Percentiles rank a stretch among this genome's conserved stretches.
phyloP scores from a whole-genome alignment of 2,797 vertebrate species.

The Dendrocincla fuliginosa region DNA sequence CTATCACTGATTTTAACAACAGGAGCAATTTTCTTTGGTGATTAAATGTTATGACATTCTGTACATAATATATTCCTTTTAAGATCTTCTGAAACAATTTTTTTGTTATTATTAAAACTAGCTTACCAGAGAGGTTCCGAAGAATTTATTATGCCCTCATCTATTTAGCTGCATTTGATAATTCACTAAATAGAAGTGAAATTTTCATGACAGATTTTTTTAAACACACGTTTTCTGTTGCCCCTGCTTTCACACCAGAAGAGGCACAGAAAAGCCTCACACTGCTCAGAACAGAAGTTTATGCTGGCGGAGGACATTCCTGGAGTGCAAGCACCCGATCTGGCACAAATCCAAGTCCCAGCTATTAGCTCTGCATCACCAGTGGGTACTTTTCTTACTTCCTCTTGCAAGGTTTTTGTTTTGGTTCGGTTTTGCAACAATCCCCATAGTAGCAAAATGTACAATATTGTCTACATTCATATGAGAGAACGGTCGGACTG shows the following conservation, averaged over 20 bases:
- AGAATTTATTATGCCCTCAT: background rate
- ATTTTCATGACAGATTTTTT: background rate
- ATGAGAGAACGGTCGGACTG: background rate
- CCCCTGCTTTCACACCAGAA: background rate
- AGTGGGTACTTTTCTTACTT: background rate
- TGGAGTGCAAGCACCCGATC: slow-evolving; percentile 30
- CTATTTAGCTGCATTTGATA: background rate
- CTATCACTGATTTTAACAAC: background rate
- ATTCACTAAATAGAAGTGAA: background rate
- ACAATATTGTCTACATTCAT: background rate
- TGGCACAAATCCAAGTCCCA: slow-evolving; percentile 1
- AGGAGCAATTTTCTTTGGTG: background rate
- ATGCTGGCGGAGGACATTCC: slow-evolving; percentile 31
- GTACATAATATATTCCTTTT: background rate
- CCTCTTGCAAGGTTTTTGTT: background rate
- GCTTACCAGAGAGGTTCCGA: background rate
- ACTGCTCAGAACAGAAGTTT: slow-evolving; percentile 42
- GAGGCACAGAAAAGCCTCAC: slow-evolving; percentile 4
- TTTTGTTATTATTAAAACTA: slow-evolving; percentile 1
- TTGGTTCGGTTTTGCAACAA: background rate
- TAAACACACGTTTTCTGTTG: background rate
- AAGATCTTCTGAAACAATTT: background rate
- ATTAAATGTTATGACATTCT: slow-evolving; percentile 17
- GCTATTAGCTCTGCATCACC: background rate
- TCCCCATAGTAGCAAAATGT: background rate